Base-by-base conservation (phyloP, 2,888 invertebrate species). In the Silvanus unidentatus region DNA sequence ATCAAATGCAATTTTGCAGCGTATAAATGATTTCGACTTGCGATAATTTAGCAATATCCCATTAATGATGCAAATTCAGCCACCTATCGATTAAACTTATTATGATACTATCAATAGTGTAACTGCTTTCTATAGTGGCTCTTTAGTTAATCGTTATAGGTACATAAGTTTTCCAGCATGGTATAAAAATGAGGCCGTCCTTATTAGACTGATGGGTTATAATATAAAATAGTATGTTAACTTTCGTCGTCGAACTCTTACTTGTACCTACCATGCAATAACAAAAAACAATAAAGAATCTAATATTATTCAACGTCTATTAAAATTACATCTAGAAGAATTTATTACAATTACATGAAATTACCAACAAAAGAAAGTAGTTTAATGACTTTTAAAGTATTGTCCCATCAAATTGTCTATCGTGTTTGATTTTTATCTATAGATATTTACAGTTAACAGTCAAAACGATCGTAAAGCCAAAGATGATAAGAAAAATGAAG, bases 401-500 rank as follows among this genome's bases (percentile, higher is more conserved):
- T 22, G 22, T 22, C 22, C 22, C 22, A 22, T 22, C 3, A 22
- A 22, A 22, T 22, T 8, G 22, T 22, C 8, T 22, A 22, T 22
- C 22, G 22, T 22, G 22, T 22, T 43, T 42, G 48, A 53, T 52
- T 56, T 55, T 54, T 51, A 52, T 50, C 47, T 47, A 56, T 58
- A 53, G 53, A 52, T 53, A 36, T 59, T 69, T 70, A 44, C 61
- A 75, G 75, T 71, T 56, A 62, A 57, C 48, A 64, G 72, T 45
- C 75, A 75, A 59, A 71, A 71, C 49, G 62, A 58, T 40, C 72
- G 52, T 64, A 66, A 55, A 49, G 42, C 55, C 52, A 71, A 71
- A 49, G 71, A 80, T 56, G 73, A 73, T 39, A 71, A 80, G 57
- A 78, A 81, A 50, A 77, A 77, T 56, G 77, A 80, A 57, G 84